Percentiles rank a stretch among this genome's conserved stretches.
Evolutionary conservation across 2,113 vertebrate genomes (phyloP).

Genomic region (Noctilio leporinus): DNA sequence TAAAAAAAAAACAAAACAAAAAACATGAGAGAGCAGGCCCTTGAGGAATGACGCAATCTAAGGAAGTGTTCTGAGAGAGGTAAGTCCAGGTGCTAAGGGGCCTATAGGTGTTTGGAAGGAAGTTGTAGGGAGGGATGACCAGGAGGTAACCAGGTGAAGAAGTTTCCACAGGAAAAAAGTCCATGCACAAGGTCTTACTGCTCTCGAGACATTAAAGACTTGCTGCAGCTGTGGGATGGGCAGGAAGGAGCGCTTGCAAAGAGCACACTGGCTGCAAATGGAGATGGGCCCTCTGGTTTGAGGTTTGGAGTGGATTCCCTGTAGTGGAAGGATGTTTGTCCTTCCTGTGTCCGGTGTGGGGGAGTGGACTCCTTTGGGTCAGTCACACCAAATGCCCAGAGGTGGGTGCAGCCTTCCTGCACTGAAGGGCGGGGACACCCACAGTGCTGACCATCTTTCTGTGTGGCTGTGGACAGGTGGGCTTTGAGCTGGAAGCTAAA

Average conservation of each 20-base stretch:
- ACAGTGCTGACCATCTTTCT: not conserved
- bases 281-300: not conserved
- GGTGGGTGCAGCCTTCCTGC: slow-evolving; percentile 64
- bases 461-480: not conserved
- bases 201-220: not conserved
- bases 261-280: not conserved
- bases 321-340: slow-evolving; percentile 24
- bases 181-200: not conserved
- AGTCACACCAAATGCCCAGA: slow-evolving; percentile 43
- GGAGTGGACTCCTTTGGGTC: slow-evolving; percentile 39
- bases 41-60: too few relatives aligned
- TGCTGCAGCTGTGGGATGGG: not conserved
- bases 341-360: slow-evolving; percentile 54
- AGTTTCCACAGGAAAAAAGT: not conserved
- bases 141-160: not conserved
- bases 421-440: not conserved
- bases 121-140: not conserved
- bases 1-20: too few relatives aligned
- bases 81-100: not conserved
- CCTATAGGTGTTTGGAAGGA: not conserved
- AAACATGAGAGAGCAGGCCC: not conserved
- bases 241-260: not conserved
- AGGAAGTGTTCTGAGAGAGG: not conserved
- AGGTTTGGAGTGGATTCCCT: slow-evolving; percentile 29
- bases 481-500: slow-evolving; percentile 27